phyloP scores from a whole-genome alignment of 2,888 invertebrate genomes.

The Drosophila crucigera region DNA sequence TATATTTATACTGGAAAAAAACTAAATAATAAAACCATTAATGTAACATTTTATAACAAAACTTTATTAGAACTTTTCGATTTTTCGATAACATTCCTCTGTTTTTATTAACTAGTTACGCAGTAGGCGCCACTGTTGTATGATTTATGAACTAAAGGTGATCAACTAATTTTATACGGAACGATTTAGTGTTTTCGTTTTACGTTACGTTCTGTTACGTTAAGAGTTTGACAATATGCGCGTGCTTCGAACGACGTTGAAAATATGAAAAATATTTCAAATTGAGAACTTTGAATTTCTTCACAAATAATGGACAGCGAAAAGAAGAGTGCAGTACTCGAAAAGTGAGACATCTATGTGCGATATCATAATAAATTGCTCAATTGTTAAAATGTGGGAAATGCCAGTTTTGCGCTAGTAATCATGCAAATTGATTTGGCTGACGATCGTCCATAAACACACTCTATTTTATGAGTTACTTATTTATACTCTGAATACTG shows the following conservation, averaged over 20 bases:
- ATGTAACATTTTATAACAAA: slow-evolving; percentile 79
- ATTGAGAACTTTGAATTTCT: neutral
- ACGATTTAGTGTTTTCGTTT: neutral
- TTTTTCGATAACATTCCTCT: neutral
- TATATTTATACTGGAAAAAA: slow-evolving; percentile 77
- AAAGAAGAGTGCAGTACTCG: neutral
- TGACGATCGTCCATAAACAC: neutral
- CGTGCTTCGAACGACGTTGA: neutral
- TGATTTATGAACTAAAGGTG: neutral
- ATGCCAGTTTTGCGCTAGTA: neutral
- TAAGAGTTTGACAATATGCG: neutral
- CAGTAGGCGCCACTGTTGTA: too few relatives aligned
- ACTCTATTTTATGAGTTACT: neutral
- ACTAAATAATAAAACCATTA: slow-evolving; percentile 71
- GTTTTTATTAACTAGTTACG: neutral
- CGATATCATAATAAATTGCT: neutral
- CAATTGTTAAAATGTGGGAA: neutral
- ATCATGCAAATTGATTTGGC: neutral
- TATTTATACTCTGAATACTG: neutral
- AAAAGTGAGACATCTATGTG: neutral
- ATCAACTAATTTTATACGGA: neutral
- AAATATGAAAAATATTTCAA: neutral
- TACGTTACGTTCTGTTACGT: neutral
- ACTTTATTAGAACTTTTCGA: neutral
- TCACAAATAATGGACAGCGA: neutral